Conservation (phyloP, 1,140 invertebrate species). For the Megathymus violae region DNA sequence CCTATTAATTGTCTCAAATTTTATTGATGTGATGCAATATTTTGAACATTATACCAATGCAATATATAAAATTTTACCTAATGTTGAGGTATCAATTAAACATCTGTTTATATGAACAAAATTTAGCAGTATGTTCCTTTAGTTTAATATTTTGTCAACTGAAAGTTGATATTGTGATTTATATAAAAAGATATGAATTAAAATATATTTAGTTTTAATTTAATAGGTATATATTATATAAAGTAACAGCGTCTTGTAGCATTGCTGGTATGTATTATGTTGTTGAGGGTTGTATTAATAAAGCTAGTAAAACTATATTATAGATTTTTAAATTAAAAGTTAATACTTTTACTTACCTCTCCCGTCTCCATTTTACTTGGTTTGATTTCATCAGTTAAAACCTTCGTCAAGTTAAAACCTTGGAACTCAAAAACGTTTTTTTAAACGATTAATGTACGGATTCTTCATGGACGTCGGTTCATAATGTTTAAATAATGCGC, state of each 20-base stretch:
- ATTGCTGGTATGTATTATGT: conserved; percentile 61
- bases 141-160: conserved; percentile 79
- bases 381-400: no score
- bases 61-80: not conserved
- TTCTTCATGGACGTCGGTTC: no score
- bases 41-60: not conserved
- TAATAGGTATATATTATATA: conserved; percentile 68
- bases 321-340: no score
- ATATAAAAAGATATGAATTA: conserved; percentile 72
- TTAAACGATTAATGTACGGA: no score
- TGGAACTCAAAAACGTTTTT: no score
- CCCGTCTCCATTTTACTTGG: no score
- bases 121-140: conserved; percentile 76
- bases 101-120: conserved; percentile 52
- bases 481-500: no score
- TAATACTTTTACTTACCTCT: no score
- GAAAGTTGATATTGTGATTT: conserved; percentile 81
- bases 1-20: no score
- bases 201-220: conserved; percentile 74
- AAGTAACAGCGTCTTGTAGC: conserved; percentile 71
- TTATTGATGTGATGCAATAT: conserved; percentile 1
- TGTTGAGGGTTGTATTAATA: conserved; percentile 80
- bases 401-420: no score
- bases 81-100: conserved; percentile 67
- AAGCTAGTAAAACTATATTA: conserved; percentile 60